Conservation (phyloP, 2,888 invertebrate species). For the Dorcus parallelipipedus region DNA sequence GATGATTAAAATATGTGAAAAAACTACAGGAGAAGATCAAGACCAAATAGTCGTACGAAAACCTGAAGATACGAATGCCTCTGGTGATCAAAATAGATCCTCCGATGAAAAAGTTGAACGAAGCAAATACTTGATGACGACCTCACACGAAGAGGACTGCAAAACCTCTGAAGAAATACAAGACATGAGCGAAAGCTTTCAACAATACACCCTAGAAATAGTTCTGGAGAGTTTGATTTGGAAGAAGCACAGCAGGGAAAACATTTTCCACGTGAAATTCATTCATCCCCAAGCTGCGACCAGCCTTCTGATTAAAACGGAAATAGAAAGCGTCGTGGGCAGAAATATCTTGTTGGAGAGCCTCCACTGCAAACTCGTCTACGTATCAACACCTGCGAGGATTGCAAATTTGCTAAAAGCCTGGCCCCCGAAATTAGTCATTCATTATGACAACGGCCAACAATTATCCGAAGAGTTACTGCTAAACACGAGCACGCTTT, state of each 20-base stretch:
- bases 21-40: background rate
- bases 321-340: constrained; percentile 28
- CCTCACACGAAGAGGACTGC: background rate
- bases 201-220: constrained; percentile 36
- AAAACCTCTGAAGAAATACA: background rate
- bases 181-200: constrained; percentile 1
- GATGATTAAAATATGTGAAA: constrained; percentile 6
- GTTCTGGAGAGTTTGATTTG: constrained; percentile 34
- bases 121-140: background rate
- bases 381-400: constrained; percentile 33
- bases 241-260: constrained; percentile 25
- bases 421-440: constrained; percentile 36
- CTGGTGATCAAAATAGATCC: constrained; percentile 16
- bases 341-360: constrained; percentile 31
- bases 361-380: constrained; percentile 33
- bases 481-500: constrained; percentile 27
- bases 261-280: constrained; percentile 37
- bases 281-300: constrained; percentile 40
- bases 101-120: constrained; percentile 5
- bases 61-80: constrained; percentile 5
- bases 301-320: constrained; percentile 31
- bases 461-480: constrained; percentile 30
- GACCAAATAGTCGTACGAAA: background rate
- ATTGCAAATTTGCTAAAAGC: constrained; percentile 33
- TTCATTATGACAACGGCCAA: constrained; percentile 34